Conservation (phyloP, 2,888 invertebrate genomes). For the Eulithis prunata region DNA sequence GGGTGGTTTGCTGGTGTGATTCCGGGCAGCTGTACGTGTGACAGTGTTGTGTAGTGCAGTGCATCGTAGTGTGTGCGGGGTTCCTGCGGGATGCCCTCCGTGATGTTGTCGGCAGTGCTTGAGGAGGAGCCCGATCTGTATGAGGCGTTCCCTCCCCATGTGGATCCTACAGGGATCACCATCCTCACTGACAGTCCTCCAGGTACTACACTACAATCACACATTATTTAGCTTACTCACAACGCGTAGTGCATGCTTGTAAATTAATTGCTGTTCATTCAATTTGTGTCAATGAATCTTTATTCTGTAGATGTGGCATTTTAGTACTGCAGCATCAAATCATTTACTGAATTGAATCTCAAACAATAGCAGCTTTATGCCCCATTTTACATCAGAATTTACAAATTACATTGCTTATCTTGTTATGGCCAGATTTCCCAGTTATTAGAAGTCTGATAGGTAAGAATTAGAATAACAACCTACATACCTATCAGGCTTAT, state of each 20-base stretch:
- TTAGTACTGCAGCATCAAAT: constrained; percentile 26
- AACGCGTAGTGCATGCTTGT: constrained; percentile 3
- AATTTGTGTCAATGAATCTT: neutral
- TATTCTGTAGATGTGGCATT: constrained; percentile 21
- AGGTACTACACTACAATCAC: constrained; percentile 62
- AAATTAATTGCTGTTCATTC: neutral
- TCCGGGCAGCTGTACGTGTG: constrained; percentile 52
- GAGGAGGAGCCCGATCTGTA: constrained; percentile 91
- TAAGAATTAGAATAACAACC: neutral
- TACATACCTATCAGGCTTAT: neutral
- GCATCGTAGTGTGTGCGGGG: constrained; percentile 67
- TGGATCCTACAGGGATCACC: constrained; percentile 91
- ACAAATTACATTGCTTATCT: neutral
- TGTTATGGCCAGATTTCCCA: neutral
- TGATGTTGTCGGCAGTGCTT: constrained; percentile 89
- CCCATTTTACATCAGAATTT: too few species aligned
- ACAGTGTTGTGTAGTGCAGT: constrained; percentile 76
- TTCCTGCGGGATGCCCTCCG: constrained; percentile 83
- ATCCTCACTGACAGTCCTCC: constrained; percentile 87
- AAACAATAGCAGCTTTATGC: too few species aligned
- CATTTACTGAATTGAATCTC: too few species aligned
- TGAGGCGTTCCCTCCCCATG: constrained; percentile 92
- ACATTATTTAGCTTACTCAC: neutral
- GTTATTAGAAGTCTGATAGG: neutral
- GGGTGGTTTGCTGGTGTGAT: constrained; percentile 73